Base-by-base conservation (phyloP, 2,888 invertebrate genomes). In the Tachina grossa region DNA sequence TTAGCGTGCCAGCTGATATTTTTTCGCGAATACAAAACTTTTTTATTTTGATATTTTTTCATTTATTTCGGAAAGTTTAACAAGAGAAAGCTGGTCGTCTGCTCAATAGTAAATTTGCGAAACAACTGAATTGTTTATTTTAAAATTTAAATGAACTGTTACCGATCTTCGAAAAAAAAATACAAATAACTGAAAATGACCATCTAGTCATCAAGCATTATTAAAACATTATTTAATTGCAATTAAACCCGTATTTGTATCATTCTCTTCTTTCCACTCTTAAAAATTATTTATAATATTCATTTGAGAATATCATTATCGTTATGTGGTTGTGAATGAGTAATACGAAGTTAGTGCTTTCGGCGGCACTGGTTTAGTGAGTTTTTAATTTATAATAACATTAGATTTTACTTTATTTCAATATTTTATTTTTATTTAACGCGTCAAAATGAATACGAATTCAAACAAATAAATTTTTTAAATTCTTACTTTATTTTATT, bases 61-160 rank as follows among this genome's bases (percentile, higher is more conserved):
- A 31, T 31, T 31, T 31, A 5, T 31, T 31, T 31, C 31, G 6
- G 10, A 51, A 72, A 51, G 22, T 11, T 2, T 45, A 74, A 74
- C 39, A 72, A 66, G 3, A n/a, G 47, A 66, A 39, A 2, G 31
- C 31, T 39, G 51, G 88, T 85, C 87, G 71, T 65, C 87, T 79
- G 88, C 87, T 88, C 89, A 88, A 88, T 89, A 89, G 87, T 88
- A 78, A 84, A 84, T 87, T 85, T 86, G 53, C 53, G 47, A 76
- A 83, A 79, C 87, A 85, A 90, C 89, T 89, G 84, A 88, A 72
- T 75, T 75, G 47, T 85, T 77, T 85, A 81, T 74, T 81, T 77
- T 63, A 31, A 14, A 61, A 4, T 53, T 53, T 2, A 53, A 45
- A 22, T 41, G 14, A 74, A 68, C 14, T 63, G 61, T 31, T 61